Evolutionary conservation across 2,888 invertebrate species (phyloP), one percentile per base, ranked within the genome.

Genomic region (Apodemia mormo): DNA sequence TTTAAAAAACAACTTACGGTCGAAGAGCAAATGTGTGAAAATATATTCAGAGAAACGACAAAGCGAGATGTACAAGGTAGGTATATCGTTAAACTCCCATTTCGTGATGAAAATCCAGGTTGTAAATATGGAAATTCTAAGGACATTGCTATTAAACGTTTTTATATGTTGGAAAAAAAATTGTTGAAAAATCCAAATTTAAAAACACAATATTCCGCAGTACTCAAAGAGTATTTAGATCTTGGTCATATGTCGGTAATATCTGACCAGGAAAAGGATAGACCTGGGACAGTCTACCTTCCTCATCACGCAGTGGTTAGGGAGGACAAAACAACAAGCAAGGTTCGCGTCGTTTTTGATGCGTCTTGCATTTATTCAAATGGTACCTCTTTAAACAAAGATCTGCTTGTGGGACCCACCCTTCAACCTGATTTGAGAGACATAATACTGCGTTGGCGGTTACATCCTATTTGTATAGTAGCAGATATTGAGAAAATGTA

Each of bases 241-340:
- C n/a, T n/a, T n/a, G n/a, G n/a, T n/a, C n/a, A n/a, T n/a, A n/a
- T n/a, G n/a, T n/a, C n/a, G n/a, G n/a, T n/a, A n/a, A n/a, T n/a
- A n/a, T n/a, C n/a, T 54, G 58, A 65, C 43, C 30, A 72, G 14
- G 68, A 68, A 29, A 72, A 58, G n/a, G 69, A 72, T 8, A 69
- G 68, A 40, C 14, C 40, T 33, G 40, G 49, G 45, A 64, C 73
- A 4, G 72, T 77, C 1, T 78, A 80, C 45, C 65, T 79, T 61
- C 80, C 81, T 6, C 80, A 82, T 49, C 81, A 80, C 65, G 78
- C 81, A 0, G 78, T 82, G 0, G 33, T 81, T 1, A 69, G 73
- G 43, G 67, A 75, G 10, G 73, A 74, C 40, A 75, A 74, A 66
- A 49, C 54, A 37, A 75, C 74, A 14, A 67, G 72, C 5, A 73